phyloP scores from a whole-genome alignment of 2,888 invertebrate species.

The Notocelia uddmanniana region DNA sequence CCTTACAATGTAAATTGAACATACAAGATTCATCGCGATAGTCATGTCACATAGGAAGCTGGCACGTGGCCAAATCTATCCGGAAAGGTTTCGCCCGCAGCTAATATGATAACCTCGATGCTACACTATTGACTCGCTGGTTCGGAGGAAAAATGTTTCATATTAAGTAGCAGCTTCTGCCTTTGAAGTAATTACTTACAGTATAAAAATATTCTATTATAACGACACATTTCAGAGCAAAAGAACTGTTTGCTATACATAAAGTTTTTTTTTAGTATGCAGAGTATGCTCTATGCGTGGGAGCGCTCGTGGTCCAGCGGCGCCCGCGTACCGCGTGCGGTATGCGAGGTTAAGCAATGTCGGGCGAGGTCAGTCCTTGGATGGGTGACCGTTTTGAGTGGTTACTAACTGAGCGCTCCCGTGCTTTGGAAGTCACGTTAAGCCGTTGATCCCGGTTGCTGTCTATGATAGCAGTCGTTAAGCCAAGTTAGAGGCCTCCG shows the following conservation, averaged over 20 bases:
- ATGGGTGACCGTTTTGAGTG: too few relatives aligned
- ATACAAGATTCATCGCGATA: not conserved
- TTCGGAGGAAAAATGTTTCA: not conserved
- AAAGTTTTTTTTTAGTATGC: too few relatives aligned
- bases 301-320: too few relatives aligned
- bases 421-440: too few relatives aligned
- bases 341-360: too few relatives aligned
- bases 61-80: constrained; percentile 14
- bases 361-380: too few relatives aligned
- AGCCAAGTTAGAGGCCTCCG: too few relatives aligned
- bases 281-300: too few relatives aligned
- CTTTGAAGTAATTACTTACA: not conserved
- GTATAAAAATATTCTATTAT: not conserved
- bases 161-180: not conserved
- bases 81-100: constrained; percentile 14
- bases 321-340: too few relatives aligned
- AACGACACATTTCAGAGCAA: not conserved
- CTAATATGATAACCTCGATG: constrained; percentile 16
- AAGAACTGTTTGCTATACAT: not conserved
- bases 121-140: constrained; percentile 8
- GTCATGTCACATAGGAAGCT: constrained; percentile 19
- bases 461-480: too few relatives aligned
- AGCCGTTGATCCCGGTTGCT: too few relatives aligned
- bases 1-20: not conserved
- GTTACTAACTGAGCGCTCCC: too few relatives aligned